Evolutionary conservation across 2,113 vertebrate genomes (phyloP), one percentile per base, ranked within the genome.

Genomic region (Syngnathus scovelli): DNA sequence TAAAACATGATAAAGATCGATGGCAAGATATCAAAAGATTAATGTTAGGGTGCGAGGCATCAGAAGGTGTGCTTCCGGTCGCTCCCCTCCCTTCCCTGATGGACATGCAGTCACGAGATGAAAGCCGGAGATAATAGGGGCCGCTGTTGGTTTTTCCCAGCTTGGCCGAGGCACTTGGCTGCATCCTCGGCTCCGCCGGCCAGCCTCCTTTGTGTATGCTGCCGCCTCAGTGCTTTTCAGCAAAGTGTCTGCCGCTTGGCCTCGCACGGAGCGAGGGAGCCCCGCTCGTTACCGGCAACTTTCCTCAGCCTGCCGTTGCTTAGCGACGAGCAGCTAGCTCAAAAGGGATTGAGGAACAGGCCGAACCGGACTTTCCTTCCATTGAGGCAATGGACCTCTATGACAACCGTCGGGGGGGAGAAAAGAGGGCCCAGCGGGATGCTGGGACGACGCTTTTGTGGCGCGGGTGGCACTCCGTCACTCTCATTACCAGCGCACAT

Each of bases 291-390:
- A 43, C 74, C 85, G 89, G 78, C 82, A 72, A 78, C 81, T 85
- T 83, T 73, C 78, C 83, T 77, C 75, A 21, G 75, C 77, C 68
- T 70, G 76, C 76, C 58, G 89, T 92, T 90, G 89, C 90, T 85
- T 87, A 89, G 91, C 83, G 67, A 91, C 86, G 79, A 58, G 67
- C 51, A 9, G 76, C 65, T 70, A 58, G 79, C 68, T 64, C 54
- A 72, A 65, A 75, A 75, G 76, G 74, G 68, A 11, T 68, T 75
- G 76, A 68, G 51, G 69, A 81, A 76, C 19, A 76, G 72, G 76
- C 73, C 78, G 80, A 78, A 76, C 81, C 74, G 70, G 86, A 81
- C 60, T 21, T 13, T 68, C 69, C n/a, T 68, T 68, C 72, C 44
- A 81, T 70, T 38, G 66, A 87, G 78, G 81, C 67, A 83, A 88